A percentile compares a stretch with the other conserved stretches of the same genome.
Evolutionary conservation across 2,888 invertebrate genomes (phyloP).

Genomic region (Clepsis dumicolana): DNA sequence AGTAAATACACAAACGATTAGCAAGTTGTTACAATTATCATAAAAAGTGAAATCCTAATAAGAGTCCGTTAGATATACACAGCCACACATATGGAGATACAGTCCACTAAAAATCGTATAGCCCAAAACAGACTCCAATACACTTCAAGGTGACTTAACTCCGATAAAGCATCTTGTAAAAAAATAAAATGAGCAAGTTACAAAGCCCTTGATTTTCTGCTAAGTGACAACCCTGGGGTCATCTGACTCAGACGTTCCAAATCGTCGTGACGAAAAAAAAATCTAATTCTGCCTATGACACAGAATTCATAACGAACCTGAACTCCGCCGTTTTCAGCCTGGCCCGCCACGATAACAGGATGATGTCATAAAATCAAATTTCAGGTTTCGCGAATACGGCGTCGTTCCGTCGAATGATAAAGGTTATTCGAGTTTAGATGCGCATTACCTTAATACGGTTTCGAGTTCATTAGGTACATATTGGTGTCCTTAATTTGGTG

Average conservation of each 20-base stretch:
- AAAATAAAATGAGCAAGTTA: no score
- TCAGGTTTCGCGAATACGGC: conserved; percentile 45
- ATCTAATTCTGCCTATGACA: conserved; percentile 40
- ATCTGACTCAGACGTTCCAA: conserved; percentile 2
- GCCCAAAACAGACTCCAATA: no score
- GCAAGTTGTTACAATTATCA: no score
- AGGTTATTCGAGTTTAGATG: conserved; percentile 44
- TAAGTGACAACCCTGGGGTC: conserved; percentile 1
- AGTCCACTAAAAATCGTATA: no score
- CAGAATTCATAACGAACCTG: conserved; percentile 44
- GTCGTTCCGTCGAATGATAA: conserved; percentile 45
- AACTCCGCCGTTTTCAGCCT: conserved; percentile 45
- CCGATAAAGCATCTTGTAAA: no score
- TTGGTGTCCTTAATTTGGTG: conserved; percentile 16
- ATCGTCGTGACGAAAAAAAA: conserved; percentile 33
- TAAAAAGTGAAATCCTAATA: no score
- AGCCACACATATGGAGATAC: no score
- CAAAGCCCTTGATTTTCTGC: no score
- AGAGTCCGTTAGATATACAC: no score
- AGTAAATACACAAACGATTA: no score
- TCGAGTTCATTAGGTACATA: conserved; percentile 34
- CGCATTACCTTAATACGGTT: conserved; percentile 40
- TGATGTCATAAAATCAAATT: conserved; percentile 48
- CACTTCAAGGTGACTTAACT: no score
- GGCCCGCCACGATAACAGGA: conserved; percentile 46